phyloP scores from a whole-genome alignment of 2,797 vertebrate species.

The Brachyrhaphis roseni region DNA sequence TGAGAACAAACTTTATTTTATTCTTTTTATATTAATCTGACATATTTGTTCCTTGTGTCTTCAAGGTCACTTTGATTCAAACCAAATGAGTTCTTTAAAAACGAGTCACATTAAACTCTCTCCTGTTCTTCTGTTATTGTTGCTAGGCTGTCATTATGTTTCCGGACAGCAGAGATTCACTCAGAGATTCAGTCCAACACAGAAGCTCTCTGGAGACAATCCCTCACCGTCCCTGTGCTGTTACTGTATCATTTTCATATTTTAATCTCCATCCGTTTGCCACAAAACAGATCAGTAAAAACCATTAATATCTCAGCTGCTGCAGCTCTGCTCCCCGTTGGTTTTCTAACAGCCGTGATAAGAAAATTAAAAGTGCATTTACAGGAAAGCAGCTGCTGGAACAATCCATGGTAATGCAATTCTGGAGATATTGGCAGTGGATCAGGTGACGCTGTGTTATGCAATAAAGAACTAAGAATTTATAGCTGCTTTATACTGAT shows the following conservation, averaged over 20 bases:
- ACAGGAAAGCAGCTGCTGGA: constrained; percentile 39
- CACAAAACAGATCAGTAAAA: constrained; percentile 69
- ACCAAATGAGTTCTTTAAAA: neutral
- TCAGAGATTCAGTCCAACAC: constrained; percentile 42
- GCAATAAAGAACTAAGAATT: constrained; percentile 40
- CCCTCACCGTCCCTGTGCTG: constrained; percentile 46
- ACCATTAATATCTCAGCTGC: constrained; percentile 48
- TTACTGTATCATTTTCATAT: constrained; percentile 60
- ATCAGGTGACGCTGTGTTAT: constrained; percentile 60
- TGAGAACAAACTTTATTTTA: neutral
- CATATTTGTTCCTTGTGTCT: neutral
- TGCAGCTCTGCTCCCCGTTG: constrained; percentile 54
- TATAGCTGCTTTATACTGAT: constrained; percentile 12
- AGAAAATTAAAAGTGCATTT: constrained; percentile 62
- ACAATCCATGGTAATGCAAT: constrained; percentile 72
- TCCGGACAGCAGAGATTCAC: constrained; percentile 54
- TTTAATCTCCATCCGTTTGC: constrained; percentile 59
- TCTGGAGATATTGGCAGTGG: constrained; percentile 49
- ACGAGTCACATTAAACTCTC: neutral
- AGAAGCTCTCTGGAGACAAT: constrained; percentile 46
- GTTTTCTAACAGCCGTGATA: constrained; percentile 61
- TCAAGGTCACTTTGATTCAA: neutral
- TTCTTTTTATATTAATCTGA: neutral
- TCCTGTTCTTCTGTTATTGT: constrained; percentile 7
- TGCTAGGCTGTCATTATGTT: constrained; percentile 38